phyloP scores from a whole-genome alignment of 2,797 vertebrate genomes.

The Chaetophractus vellerosus region DNA sequence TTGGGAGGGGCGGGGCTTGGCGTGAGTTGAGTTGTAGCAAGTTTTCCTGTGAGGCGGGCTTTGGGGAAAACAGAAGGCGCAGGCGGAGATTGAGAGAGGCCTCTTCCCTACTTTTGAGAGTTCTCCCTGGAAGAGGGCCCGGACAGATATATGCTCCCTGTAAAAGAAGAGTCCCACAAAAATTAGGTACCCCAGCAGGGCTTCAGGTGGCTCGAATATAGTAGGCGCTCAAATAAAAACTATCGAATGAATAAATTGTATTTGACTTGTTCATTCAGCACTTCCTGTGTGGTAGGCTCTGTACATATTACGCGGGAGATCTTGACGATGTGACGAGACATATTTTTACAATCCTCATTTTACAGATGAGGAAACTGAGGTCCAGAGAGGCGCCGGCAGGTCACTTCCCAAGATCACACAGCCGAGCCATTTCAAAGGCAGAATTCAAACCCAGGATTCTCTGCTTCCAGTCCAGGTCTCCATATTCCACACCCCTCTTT shows the following conservation, averaged over 20 bases:
- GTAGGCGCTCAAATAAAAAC: not conserved
- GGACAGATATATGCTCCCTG: not conserved
- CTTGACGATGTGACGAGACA: not conserved
- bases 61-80: not conserved
- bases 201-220: not conserved
- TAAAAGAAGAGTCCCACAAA: not conserved
- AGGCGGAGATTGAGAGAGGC: not conserved
- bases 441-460: constrained; percentile 31
- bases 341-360: constrained; percentile 57
- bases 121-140: not conserved
- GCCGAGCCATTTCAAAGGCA: constrained; percentile 34
- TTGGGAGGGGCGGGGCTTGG: constrained; percentile 7
- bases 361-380: constrained; percentile 56
- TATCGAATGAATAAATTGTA: constrained; percentile 16
- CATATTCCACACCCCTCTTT: not conserved
- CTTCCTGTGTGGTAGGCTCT: not conserved
- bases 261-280: not conserved
- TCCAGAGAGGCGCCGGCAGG: not conserved
- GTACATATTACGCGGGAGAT: not conserved
- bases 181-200: not conserved
- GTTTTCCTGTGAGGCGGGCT: not conserved
- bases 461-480: not conserved
- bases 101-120: not conserved
- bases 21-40: not conserved
- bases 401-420: constrained; percentile 40